Base-by-base conservation (phyloP, 2,888 invertebrate genomes). In the Oligia strigilis region DNA sequence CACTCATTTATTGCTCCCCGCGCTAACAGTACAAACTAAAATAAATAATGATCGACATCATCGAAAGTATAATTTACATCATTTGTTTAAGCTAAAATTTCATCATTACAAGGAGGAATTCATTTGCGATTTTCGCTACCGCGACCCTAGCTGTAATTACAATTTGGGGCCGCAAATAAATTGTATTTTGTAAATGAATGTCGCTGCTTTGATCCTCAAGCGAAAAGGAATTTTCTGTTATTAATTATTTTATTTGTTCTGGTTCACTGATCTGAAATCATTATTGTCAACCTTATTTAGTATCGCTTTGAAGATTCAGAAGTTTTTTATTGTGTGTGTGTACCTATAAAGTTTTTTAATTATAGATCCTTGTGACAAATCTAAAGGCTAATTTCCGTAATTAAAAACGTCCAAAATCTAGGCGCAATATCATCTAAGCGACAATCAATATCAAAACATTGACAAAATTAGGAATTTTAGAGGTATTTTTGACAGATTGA, bases 191-290 rank as follows among this genome's bases (percentile, higher is more conserved):
- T 85, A 85, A 89, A 89, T 88, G 90, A 89, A 89, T 89, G 88
- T 84, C 86, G 78, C 66, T 82, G 85, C 88, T 90, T 89, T 89
- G 87, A 92, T 91, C 88, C 62, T 85, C 74, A 74, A 78, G 76
- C 72, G 88, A 88, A 90, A 90, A 64, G 87, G 83, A 90, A 91
- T 91, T 91, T 87, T 85, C 84, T 87, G 89, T 90, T 90, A 91
- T 91, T 92, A 91, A 92, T 93, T 93, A 90, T 89, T 89, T 90
- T 92, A 91, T 93, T 92, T 92, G 88, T 90, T 90, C 86, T 80
- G 88, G 87, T 78, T 83, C 84, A 85, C 77, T 87, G 91, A 90
- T 91, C 89, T 83, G 87, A 83, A 90, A 89, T 90, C 90, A 92
- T 91, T 88, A 88, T 29, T 29, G 29, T 78, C 73, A 72, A 80